Base-by-base conservation (phyloP, 2,797 vertebrate species). In the Pseudomugil gertrudae region DNA sequence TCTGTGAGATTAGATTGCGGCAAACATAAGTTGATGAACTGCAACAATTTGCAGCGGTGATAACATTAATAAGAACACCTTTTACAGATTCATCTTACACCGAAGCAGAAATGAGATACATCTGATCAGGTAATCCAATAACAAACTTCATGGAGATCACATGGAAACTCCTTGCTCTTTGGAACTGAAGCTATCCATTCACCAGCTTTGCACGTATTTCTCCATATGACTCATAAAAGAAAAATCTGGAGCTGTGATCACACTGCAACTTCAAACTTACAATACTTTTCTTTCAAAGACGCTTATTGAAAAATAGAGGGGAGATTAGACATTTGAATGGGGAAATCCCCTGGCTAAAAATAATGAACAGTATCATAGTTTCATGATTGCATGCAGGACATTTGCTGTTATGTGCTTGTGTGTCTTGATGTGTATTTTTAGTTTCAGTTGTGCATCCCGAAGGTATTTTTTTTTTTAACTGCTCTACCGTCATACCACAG, bases 401-500 rank as follows among this genome's bases (percentile, higher is more conserved):
- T 65, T 61, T 65, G 57, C 51, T 57, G 43, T 57, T 51, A 48
- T 63, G 9, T 45, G 23, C 23, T 30, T 64, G 35, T 51, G 17
- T 53, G 47, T 48, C 40, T 30, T 8, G 0, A 40, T 62, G 55
- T 61, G 56, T 36, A 36, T 60, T 58, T 66, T 51, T 36, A 45
- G 56, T 53, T 24, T 47, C 38, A 53, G 10, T 47, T 71, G 17
- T 50, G 75, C 27, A 63, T 67, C 62, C 47, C 50, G 21, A 80
- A n/a, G n/a, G n/a, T n/a, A n/a, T n/a, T n/a, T n/a, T n/a, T n/a
- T 69, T 69, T 57, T 58, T 67, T 35, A 76, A 40, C 60, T 36
- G 45, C 67, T 69, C 67, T 27, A 3, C 48, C 23, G 14, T 68
- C 35, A 57, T 71, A 56, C 60, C 51, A n/a, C 64, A 33, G 58